These are phyloP conservation scores for Pangasianodon gigas DNA, from an alignment of 2,113 vertebrate genomes.

Conservation along the genomic window DNA sequence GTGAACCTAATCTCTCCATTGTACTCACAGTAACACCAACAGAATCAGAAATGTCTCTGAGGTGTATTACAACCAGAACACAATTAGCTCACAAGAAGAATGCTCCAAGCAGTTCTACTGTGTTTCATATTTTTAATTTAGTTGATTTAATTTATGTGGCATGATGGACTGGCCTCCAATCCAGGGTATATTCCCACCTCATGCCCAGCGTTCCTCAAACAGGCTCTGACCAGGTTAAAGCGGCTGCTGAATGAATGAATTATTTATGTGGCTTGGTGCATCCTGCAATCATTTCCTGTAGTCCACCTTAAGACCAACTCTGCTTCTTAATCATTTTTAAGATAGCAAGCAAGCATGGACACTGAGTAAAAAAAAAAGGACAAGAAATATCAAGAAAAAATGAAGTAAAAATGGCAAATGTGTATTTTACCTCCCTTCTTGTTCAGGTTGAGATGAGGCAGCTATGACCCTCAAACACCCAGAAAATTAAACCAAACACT, in stretches of 20 bases:
- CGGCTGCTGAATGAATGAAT: not conserved
- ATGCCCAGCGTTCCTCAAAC: not conserved
- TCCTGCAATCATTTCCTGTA: not conserved
- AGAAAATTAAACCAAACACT: not conserved
- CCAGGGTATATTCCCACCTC: not conserved
- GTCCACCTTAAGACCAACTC: not conserved
- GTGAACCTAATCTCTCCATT: conserved; percentile 13
- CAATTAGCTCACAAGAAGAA: not conserved
- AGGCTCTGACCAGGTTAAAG: not conserved
- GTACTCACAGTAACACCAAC: not conserved
- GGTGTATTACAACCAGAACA: not conserved
- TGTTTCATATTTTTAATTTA: not conserved
- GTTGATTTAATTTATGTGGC: not conserved
- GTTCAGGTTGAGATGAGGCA: not conserved
- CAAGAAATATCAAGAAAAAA: not conserved
- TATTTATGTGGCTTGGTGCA: not conserved
- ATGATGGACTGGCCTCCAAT: not conserved
- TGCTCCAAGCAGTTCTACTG: not conserved
- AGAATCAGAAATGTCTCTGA: not conserved
- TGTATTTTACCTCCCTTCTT: not conserved
- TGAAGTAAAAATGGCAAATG: not conserved
- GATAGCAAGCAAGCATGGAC: not conserved
- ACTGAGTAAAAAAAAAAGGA: not conserved
- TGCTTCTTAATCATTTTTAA: not conserved
- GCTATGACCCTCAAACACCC: not conserved